Evolutionary conservation across 2,113 vertebrate genomes (phyloP), one percentile per base, ranked within the genome.

Genomic region (Ammospiza nelsoni): DNA sequence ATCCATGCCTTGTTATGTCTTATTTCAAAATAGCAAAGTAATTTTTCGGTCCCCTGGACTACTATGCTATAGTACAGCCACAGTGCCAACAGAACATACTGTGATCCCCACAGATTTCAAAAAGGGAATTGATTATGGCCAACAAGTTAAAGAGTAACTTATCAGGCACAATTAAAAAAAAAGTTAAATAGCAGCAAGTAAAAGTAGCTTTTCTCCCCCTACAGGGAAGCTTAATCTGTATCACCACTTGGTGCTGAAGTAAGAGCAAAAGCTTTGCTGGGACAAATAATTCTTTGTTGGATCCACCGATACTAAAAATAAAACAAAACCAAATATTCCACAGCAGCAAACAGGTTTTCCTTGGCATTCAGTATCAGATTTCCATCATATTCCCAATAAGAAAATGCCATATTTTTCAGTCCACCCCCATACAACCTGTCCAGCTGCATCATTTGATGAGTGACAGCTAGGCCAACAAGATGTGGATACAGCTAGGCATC

Each of bases 321-420:
- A 49, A 48, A 11, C 7, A 61, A 62, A 66, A 0, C 3, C 12
- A 88, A 80, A 62, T 27, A 74, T 35, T 81, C 21, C 33, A 71
- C 43, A 55, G 16, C 14, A 81, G 49, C 37, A 77, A 54, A 66
- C 3, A 48, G 7, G 18, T 75, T 89, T 72, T 63, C 35, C 48
- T 89, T 61, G 71, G 29, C 29, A 44, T 35, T 80, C 29, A 46
- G 4, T 24, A 92, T 31, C 39, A 82, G 23, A 44, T 79, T 85
- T 37, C 29, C 24, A 78, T 17, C 35, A 31, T 9, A 66, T 14
- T 69, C 11, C 13, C 58, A 18, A 31, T n/a, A 78, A 4, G 39
- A 81, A 52, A 25, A 5, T 0, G 5, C 12, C 1, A 0, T 27
- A 27, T 49, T 77, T 88, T 89, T 74, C 51, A 68, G 20, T 43